These are phyloP conservation scores for Auanema sp. DNA, from an alignment of 2,888 invertebrate genomes.

Conservation along the genomic window DNA sequence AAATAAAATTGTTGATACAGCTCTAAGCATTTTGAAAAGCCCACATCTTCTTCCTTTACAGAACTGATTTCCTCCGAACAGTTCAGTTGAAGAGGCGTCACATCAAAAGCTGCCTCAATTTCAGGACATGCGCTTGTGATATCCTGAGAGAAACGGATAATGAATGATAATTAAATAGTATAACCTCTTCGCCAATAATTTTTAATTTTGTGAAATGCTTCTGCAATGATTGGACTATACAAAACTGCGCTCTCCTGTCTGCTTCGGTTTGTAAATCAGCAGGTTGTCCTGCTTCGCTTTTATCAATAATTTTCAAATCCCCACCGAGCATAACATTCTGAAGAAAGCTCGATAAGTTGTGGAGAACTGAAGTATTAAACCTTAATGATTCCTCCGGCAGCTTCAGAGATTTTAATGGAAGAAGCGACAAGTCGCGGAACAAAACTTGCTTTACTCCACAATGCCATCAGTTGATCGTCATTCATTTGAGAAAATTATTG, in stretches of 20 bases:
- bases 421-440: conserved; percentile 67
- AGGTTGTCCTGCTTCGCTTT: conserved; percentile 69
- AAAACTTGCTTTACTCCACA: conserved; percentile 53
- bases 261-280: conserved; percentile 86
- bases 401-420: conserved; percentile 66
- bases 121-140: conserved; percentile 74
- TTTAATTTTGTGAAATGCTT: conserved; percentile 82
- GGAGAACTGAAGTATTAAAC: conserved; percentile 26
- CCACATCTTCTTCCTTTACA: conserved; percentile 75
- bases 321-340: conserved; percentile 49
- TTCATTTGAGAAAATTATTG: conserved; percentile 8
- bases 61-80: conserved; percentile 74
- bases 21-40: conserved; percentile 73
- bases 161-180: conserved; percentile 7
- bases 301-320: conserved; percentile 67
- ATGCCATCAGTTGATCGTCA: conserved; percentile 15
- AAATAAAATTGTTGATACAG: not conserved
- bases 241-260: conserved; percentile 89
- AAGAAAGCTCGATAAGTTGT: conserved; percentile 7
- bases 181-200: conserved; percentile 81
- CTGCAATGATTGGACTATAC: conserved; percentile 84
- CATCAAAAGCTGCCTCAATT: conserved; percentile 77
- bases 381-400: conserved; percentile 67
- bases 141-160: conserved; percentile 65
- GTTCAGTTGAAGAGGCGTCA: conserved; percentile 68